Conservation (phyloP, 2,797 vertebrate species). For the Buphagus erythrorhynchus region DNA sequence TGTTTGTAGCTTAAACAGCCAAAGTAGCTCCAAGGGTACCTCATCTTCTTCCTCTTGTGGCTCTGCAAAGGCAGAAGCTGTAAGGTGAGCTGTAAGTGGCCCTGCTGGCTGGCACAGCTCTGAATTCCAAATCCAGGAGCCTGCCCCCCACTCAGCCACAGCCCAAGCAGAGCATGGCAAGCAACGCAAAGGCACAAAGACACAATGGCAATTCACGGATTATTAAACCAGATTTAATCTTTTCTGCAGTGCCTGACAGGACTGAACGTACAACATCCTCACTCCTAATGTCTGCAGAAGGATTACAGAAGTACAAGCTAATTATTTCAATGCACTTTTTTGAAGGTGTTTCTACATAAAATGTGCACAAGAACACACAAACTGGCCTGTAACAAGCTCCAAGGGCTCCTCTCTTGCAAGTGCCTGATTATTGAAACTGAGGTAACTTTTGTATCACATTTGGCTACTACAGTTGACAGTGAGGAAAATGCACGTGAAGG, state of each 20-base stretch:
- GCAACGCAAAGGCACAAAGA: neutral
- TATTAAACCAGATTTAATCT: neutral
- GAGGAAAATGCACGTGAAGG: rapidly evolving
- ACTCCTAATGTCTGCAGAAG: neutral
- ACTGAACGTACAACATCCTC: neutral
- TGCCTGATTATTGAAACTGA: neutral
- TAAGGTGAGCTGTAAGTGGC: neutral
- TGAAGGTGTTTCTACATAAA: neutral
- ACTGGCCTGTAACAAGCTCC: neutral
- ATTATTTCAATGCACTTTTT: neutral
- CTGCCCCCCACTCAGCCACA: rapidly evolving
- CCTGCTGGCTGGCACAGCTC: neutral
- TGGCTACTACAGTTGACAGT: neutral
- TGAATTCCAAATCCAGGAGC: rapidly evolving
- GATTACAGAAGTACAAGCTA: neutral
- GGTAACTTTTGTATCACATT: neutral
- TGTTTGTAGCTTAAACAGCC: neutral
- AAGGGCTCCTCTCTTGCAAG: neutral
- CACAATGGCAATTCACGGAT: neutral
- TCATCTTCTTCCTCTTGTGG: neutral
- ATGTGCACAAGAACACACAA: rapidly evolving
- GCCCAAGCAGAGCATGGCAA: rapidly evolving
- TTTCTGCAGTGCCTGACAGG: neutral
- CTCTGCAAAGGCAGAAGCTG: neutral
- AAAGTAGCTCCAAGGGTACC: neutral